A percentile compares a stretch with the other conserved stretches of the same genome.
phyloP scores from a whole-genome alignment of 2,113 vertebrate species.

The Telmatochromis bifrenatus region DNA sequence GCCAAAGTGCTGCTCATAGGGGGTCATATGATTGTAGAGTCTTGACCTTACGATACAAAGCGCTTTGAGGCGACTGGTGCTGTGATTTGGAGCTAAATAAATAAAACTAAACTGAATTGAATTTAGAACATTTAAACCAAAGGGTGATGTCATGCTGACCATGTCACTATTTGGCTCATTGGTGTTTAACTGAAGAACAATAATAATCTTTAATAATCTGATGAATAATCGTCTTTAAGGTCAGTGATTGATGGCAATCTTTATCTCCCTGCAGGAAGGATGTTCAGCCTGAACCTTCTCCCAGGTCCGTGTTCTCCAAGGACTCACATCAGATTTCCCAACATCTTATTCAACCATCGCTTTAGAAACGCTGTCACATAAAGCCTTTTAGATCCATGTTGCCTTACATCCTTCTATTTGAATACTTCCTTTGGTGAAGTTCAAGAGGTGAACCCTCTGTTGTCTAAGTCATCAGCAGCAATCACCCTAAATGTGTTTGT shows the following conservation, averaged over 20 bases:
- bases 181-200: not conserved
- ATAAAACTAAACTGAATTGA: not conserved
- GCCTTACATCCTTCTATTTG: not conserved
- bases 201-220: not conserved
- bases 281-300: slow-evolving; percentile 84
- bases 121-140: not conserved
- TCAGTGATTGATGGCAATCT: not conserved
- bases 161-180: not conserved
- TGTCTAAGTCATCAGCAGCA: not conserved
- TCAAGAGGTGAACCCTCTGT: not conserved
- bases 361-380: not conserved
- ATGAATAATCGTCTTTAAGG: not conserved
- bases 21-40: not conserved
- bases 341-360: not conserved
- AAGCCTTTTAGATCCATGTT: not conserved
- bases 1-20: accelerated
- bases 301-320: slow-evolving; percentile 78
- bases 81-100: not conserved
- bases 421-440: not conserved
- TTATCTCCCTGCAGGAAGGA: slow-evolving; percentile 79
- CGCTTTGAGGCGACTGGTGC: not conserved
- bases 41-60: not conserved
- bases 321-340: not conserved
- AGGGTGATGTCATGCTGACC: not conserved
- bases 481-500: not conserved